These are phyloP conservation scores for Penaeus monodon DNA, from an alignment of 2,888 invertebrate species.

Conservation along the genomic window DNA sequence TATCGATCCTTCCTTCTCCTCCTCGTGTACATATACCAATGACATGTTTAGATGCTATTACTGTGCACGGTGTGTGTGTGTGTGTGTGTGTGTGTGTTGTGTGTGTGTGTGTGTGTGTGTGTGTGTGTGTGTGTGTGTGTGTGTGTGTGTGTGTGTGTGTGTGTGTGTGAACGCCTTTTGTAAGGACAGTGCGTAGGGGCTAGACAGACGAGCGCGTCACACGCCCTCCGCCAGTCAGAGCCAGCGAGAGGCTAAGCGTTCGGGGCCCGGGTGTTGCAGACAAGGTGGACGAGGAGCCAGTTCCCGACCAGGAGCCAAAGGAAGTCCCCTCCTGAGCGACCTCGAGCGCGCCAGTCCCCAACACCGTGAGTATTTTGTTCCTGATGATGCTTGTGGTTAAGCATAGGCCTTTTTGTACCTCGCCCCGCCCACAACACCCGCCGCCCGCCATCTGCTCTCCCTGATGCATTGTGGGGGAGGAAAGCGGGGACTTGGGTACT, in stretches of 20 bases:
- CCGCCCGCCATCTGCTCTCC: too few relatives aligned
- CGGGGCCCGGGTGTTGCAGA: conserved; percentile 60
- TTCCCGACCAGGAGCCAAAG: conserved; percentile 33
- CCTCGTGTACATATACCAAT: neutral
- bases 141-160: conserved; percentile 5
- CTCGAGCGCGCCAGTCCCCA: conserved; percentile 2
- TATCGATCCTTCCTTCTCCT: neutral
- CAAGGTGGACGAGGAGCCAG: conserved; percentile 58
- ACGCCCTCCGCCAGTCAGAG: neutral
- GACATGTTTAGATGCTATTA: neutral
- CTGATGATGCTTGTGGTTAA: neutral
- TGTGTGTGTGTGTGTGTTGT: conserved; percentile 8
- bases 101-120: neutral
- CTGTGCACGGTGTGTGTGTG: too few relatives aligned
- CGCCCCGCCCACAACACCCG: too few relatives aligned
- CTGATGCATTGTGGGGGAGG: too few relatives aligned
- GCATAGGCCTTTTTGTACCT: too few relatives aligned
- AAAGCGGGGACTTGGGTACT: too few relatives aligned
- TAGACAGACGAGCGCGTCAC: neutral
- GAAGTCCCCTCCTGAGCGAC: conserved; percentile 42
- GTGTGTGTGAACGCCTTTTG: neutral
- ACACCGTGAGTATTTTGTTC: conserved; percentile 39
- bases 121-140: neutral
- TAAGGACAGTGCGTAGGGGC: neutral
- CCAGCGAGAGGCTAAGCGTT: conserved; percentile 38